Percentiles rank a stretch among this genome's conserved stretches.
phyloP scores from a whole-genome alignment of 2,888 invertebrate genomes.

The Labia minor region DNA sequence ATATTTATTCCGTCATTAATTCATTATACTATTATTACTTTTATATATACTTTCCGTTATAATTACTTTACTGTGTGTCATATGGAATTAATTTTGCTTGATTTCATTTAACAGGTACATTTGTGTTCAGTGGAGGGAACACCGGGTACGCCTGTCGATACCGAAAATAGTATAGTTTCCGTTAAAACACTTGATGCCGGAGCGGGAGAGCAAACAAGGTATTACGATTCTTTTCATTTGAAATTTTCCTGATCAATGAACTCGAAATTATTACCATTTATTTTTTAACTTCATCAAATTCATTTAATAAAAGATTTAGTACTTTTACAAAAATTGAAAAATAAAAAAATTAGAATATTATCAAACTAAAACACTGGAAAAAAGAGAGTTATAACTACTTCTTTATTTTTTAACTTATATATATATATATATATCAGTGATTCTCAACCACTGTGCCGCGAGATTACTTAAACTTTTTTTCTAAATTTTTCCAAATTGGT shows the following conservation, averaged over 20 bases:
- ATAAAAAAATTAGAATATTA: too few relatives aligned
- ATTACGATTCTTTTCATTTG: constrained; percentile 21
- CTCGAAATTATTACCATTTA: constrained; percentile 14
- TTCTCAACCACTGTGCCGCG: too few relatives aligned
- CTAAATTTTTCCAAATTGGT: too few relatives aligned
- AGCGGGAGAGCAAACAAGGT: constrained; percentile 43
- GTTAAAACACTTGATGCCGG: constrained; percentile 59
- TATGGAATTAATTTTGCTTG: neutral
- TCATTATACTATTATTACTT: too few relatives aligned
- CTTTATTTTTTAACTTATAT: too few relatives aligned
- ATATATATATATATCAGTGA: too few relatives aligned
- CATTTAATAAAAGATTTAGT: neutral
- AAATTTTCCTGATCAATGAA: neutral
- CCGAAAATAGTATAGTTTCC: constrained; percentile 48
- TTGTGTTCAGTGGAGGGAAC: constrained; percentile 34
- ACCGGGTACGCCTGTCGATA: constrained; percentile 33
- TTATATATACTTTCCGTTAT: too few relatives aligned
- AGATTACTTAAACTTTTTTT: too few relatives aligned
- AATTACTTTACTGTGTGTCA: too few relatives aligned
- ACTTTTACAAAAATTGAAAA: neutral
- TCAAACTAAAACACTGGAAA: too few relatives aligned
- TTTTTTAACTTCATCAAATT: neutral
- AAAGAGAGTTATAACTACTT: too few relatives aligned
- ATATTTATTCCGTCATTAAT: too few relatives aligned
- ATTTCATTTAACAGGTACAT: constrained; percentile 29